These are phyloP conservation scores for Taxidea taxus DNA, from an alignment of 2,113 vertebrate genomes.

Conservation along the genomic window DNA sequence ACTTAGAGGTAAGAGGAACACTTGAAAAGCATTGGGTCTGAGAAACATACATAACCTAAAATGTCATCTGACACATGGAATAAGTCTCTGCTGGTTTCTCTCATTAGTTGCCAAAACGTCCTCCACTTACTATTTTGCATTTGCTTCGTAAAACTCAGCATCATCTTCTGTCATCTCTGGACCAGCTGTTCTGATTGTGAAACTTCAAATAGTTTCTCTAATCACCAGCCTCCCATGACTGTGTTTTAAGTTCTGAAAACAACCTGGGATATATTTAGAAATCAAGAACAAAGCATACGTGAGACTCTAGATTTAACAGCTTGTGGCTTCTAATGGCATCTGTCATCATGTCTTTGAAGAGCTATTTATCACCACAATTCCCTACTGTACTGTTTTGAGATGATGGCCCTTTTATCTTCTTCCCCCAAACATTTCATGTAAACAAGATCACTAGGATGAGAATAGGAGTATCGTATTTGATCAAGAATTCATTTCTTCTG, in stretches of 20 bases:
- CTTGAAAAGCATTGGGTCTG: not conserved
- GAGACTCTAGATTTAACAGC: conserved; percentile 65
- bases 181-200: conserved; percentile 68
- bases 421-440: conserved; percentile 38
- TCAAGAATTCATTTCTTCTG: not conserved
- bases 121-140: conserved; percentile 53
- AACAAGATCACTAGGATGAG: conserved; percentile 26
- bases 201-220: conserved; percentile 73
- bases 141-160: conserved; percentile 60
- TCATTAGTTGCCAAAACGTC: conserved; percentile 49
- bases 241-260: conserved; percentile 60
- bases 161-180: conserved; percentile 60
- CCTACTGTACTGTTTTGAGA: conserved; percentile 57
- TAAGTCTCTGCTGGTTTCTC: conserved; percentile 29
- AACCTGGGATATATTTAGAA: conserved; percentile 67
- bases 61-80: conserved; percentile 14
- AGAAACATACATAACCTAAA: conserved; percentile 11
- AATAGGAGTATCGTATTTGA: not conserved
- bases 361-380: conserved; percentile 40
- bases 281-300: conserved; percentile 65
- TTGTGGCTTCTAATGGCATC: conserved; percentile 67
- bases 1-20: not conserved
- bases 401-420: conserved; percentile 51
- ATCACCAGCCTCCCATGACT: conserved; percentile 56
- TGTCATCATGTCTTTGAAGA: conserved; percentile 70